Conservation (phyloP, 2,888 invertebrate species). For the Clistopyga incitator region DNA sequence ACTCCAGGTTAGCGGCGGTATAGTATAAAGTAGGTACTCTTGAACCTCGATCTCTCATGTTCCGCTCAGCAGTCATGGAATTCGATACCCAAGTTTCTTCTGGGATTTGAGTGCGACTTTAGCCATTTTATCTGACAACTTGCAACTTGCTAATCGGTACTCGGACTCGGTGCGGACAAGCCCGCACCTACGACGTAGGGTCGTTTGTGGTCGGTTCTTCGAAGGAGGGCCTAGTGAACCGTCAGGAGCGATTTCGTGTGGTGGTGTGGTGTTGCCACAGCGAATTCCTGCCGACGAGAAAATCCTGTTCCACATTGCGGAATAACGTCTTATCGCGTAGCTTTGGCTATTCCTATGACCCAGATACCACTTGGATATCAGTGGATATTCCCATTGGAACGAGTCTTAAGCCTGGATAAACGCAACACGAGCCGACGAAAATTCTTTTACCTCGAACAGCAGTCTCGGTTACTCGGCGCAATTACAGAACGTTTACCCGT, state of each 20-base stretch:
- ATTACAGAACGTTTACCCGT: no score
- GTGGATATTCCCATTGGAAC: slow-evolving; percentile 19
- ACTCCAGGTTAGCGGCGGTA: slow-evolving; percentile 6
- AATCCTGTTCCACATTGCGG: slow-evolving; percentile 60
- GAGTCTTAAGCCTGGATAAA: slow-evolving; percentile 45
- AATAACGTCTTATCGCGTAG: slow-evolving; percentile 55
- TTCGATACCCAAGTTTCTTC: slow-evolving; percentile 10
- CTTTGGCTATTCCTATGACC: slow-evolving; percentile 25
- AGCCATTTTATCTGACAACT: neutral
- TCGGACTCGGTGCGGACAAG: neutral
- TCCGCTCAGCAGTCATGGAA: slow-evolving; percentile 12
- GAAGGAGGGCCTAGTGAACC: slow-evolving; percentile 14
- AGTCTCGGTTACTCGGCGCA: slow-evolving; percentile 34
- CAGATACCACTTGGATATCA: slow-evolving; percentile 35
- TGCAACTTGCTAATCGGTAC: slow-evolving; percentile 5
- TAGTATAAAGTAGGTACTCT: slow-evolving; percentile 27
- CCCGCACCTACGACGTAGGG: no score
- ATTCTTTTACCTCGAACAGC: slow-evolving; percentile 22
- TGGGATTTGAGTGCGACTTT: neutral
- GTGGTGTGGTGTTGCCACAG: neutral
- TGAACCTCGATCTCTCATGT: slow-evolving; percentile 15
- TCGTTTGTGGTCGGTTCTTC: slow-evolving; percentile 9
- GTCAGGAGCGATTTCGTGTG: slow-evolving; percentile 6
- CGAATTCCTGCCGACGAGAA: slow-evolving; percentile 28
- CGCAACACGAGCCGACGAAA: slow-evolving; percentile 45